A percentile compares a stretch with the other conserved stretches of the same genome.
These are phyloP conservation scores for Apamea monoglypha DNA, from an alignment of 2,888 invertebrate genomes.

Conservation along the genomic window DNA sequence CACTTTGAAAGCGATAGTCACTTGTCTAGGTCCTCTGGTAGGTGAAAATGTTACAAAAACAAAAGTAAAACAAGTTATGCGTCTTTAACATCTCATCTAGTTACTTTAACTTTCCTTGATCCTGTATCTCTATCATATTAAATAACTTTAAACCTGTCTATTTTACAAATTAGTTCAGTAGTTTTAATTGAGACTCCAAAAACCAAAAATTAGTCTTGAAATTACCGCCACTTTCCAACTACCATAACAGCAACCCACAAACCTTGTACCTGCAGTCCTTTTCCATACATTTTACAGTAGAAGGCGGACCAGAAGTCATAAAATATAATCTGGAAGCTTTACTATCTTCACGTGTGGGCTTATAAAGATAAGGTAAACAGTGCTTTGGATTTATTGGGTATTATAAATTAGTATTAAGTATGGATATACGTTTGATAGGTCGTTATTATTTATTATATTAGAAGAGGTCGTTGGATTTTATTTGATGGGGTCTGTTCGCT, in stretches of 20 bases:
- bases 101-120: neutral
- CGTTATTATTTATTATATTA: constrained; percentile 59
- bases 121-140: neutral
- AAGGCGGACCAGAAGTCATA: constrained; percentile 54
- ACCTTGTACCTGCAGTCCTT: constrained; percentile 15
- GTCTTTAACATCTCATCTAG: neutral
- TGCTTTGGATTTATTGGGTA: constrained; percentile 66
- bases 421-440: constrained; percentile 61
- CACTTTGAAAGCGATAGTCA: neutral
- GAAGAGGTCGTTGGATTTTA: constrained; percentile 51
- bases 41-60: neutral
- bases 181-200: neutral
- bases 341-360: constrained; percentile 68
- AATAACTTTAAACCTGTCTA: neutral
- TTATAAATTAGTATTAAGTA: constrained; percentile 71
- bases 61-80: too few species aligned
- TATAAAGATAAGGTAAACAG: constrained; percentile 70
- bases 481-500: constrained; percentile 50
- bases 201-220: neutral
- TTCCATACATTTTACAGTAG: constrained; percentile 46
- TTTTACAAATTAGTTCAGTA: neutral
- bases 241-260: neutral
- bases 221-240: neutral
- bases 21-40: neutral
- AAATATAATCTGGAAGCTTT: constrained; percentile 66